Base-by-base conservation (phyloP, 2,888 invertebrate genomes). In the Drosophila kuntzei region DNA sequence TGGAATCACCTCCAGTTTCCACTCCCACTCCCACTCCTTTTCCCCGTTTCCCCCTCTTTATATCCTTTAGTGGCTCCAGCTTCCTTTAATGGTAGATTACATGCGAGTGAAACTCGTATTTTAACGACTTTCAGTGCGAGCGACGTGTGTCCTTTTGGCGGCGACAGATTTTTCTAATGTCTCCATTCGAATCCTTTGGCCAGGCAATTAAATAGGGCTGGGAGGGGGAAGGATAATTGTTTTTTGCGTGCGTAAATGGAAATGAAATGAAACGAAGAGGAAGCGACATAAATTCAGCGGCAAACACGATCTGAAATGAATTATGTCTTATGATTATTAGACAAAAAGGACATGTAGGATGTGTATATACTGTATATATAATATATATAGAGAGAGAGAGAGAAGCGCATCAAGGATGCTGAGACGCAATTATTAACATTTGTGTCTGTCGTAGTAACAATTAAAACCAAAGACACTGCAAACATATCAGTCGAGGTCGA, bases 81-180 rank as follows among this genome's bases (percentile, higher is more conserved):
- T 41, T 29, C 29, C 47, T 36, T 43, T 49, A 9, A 25, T 22
- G 54, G 53, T 27, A 47, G 53, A 61, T 51, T 37, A 46, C 65
- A 63, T 77, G 63, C 61, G 62, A 65, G 74, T 58, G 61, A 57
- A 58, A 57, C 65, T 71, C 67, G 50, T 58, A 86, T 71, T 81
- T 85, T 81, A 72, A 80, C 78, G 80, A 75, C 84, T 59, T 65
- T 74, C 25, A 44, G 62, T 50, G 54, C 39, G 34, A 59, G 70
- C 80, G 76, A 68, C 77, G 76, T 85, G 87, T 71, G 77, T 76
- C 69, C 73, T 81, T 79, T 76, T 66, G 77, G 58, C 68, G 78
- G 81, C 80, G 76, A 90, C 90, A 90, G 79, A 90, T 90, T 90
- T 90, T 90, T 89, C 83, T 90, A 90, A 90, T 90, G 90, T 90